Base-by-base conservation (phyloP, 2,888 invertebrate genomes). In the Nemurella pictetii region DNA sequence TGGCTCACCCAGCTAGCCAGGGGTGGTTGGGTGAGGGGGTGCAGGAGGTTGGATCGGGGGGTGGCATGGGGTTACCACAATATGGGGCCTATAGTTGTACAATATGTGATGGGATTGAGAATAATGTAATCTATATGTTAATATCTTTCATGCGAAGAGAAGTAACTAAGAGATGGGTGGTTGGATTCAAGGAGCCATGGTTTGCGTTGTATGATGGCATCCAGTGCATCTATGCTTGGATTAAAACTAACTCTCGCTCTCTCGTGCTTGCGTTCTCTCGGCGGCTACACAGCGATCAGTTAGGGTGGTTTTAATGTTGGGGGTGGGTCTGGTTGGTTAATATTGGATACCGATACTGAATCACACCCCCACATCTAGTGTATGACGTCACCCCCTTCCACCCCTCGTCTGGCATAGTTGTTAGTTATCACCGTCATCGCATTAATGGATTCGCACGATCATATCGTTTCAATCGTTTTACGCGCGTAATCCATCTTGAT, bases 321-420 rank as follows among this genome's bases (percentile, higher is more conserved):
- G 72, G 81, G 72, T 84, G 55, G 74, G 55, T 30, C 25, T 82
- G 32, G 84, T 29, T 85, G 86, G 75, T 84, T 86, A 85, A 86
- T 86, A 86, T 86, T 85, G 86, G 86, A 85, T 85, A 85, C 85
- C 86, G 86, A 86, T 85, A 86, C 86, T 86, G 86, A 86, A 86
- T 86, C 86, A 86, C 85, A 84, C 84, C 78, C 30, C 78, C 30
- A 27, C 78, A 27, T n/a, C 25, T n/a, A 30, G n/a, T 78, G 30
- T 29, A 78, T 84, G 84, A 84, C 84, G 84, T 84, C 84, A 84
- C 73, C 80, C 25, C 30, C 15, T 30, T 1, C 83, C 72, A 35
- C n/a, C 75, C 28, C 78, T 78, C 5, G 75, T 9, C 15, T 1
- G 20, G 55, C 20, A 25, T 26, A 55, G 55, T 55, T 26, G 75